Conservation (phyloP, 92 coral and sea anemone genomes). For the Porites divaricata region DNA sequence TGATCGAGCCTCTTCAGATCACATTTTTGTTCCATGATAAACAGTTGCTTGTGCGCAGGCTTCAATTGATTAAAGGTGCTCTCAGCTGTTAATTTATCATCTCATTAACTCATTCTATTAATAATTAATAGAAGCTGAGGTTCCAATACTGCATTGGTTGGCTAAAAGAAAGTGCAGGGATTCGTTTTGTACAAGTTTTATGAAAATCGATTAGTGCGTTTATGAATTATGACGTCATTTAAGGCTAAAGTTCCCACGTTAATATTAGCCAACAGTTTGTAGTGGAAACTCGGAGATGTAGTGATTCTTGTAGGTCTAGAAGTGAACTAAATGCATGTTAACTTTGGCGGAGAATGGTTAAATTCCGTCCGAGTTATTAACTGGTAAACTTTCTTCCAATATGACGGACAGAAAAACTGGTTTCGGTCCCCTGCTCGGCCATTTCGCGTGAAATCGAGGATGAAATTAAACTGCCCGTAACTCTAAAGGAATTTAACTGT, state of each 20-base stretch:
- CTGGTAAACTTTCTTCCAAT: background rate
- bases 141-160: background rate
- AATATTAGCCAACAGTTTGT: background rate
- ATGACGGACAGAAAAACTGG: background rate
- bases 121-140: background rate
- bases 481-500: constrained; percentile 8
- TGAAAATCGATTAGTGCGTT: background rate
- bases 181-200: background rate
- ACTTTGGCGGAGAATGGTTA: background rate
- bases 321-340: background rate
- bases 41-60: background rate
- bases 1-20: background rate
- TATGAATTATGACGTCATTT: background rate
- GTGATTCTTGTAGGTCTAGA: background rate
- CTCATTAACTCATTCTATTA: background rate
- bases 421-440: background rate
- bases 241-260: background rate
- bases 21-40: background rate
- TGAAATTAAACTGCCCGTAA: background rate
- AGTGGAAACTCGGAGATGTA: background rate
- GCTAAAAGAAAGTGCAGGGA: background rate
- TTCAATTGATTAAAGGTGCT: background rate
- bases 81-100: background rate
- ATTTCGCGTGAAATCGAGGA: background rate
- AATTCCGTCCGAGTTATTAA: background rate